phyloP scores from a whole-genome alignment of 1,140 invertebrate genomes.

The Drosophila kanapiae region DNA sequence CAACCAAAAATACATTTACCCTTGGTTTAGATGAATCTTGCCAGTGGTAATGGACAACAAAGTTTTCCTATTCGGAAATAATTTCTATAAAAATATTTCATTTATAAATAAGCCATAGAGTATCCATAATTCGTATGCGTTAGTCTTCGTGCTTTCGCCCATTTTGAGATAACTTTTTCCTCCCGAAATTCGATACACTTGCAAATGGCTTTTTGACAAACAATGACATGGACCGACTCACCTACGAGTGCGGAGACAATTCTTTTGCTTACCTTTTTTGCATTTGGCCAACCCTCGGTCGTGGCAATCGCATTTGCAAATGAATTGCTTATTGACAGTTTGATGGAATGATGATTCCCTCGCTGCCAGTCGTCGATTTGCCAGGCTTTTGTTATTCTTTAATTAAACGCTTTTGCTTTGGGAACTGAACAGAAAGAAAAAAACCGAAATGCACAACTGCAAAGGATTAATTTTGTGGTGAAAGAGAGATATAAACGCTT shows the following conservation, averaged over 20 bases:
- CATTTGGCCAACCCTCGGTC: constrained; percentile 22
- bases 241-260: constrained; percentile 56
- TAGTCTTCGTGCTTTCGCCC: background rate
- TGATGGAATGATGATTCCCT: constrained; percentile 74
- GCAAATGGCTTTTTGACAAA: constrained; percentile 82
- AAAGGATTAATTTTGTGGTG: constrained; percentile 23
- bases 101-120: too few species aligned
- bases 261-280: constrained; percentile 38
- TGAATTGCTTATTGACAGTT: constrained; percentile 84
- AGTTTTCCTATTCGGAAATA: too few species aligned
- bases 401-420: constrained; percentile 58
- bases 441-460: constrained; percentile 26
- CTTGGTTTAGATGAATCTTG: background rate
- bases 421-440: constrained; percentile 2
- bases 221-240: constrained; percentile 74
- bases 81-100: too few species aligned
- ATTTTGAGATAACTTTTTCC: constrained; percentile 24
- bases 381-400: constrained; percentile 74
- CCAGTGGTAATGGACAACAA: too few species aligned
- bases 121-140: background rate
- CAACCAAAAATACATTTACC: background rate
- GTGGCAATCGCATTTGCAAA: constrained; percentile 74
- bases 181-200: constrained; percentile 70
- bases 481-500: constrained; percentile 6
- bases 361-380: constrained; percentile 54